Evolutionary conservation across 2,797 vertebrate genomes (phyloP), one percentile per base, ranked within the genome.

Genomic region (Sebastiscus albofasciatus): DNA sequence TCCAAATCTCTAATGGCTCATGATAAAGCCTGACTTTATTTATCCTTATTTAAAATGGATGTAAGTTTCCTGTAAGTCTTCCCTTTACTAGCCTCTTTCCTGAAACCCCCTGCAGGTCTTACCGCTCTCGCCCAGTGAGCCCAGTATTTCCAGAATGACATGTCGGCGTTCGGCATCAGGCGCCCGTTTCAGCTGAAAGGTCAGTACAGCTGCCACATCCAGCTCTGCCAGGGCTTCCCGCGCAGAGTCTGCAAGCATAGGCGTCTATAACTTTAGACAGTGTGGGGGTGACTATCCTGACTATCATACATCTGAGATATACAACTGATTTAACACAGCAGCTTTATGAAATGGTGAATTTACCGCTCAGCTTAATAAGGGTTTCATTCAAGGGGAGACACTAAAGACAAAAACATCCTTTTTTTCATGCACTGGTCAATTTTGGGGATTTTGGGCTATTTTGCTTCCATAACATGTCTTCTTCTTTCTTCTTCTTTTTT

Each of bases 51-150:
- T 55, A 24, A 46, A 46, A 46, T 18, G 16, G 52, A 54, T 22
- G 46, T 18, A 49, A 20, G 46, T 49, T 49, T 49, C 46, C 52
- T n/a, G 4, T 54, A n/a, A 20, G 33, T 59, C 13, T 9, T 52
- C 46, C 14, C 49, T 49, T 24, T 12, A 12, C 33, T 16, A 4
- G 24, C 33, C 11, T 54, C 16, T 22, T 56, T 26, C 4, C 27
- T 54, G 8, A 49, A 33, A 13, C 33, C 55, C 5, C 14, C 20
- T 60, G 10, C n/a, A 33, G 56, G 12, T n/a, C 96, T 95, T 92
- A 98, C 97, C 97, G 1, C 96, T 97, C 90, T 98, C 96, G 61
- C 96, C 95, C 72, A 98, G 94, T 18, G 95, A 95, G 64, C 97
- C 96, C 79, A 98, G 94, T 71, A 97, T 94, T 78, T 98, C 97